These are phyloP conservation scores for Podarcis raffonei DNA, from an alignment of 2,113 vertebrate genomes.

Conservation along the genomic window DNA sequence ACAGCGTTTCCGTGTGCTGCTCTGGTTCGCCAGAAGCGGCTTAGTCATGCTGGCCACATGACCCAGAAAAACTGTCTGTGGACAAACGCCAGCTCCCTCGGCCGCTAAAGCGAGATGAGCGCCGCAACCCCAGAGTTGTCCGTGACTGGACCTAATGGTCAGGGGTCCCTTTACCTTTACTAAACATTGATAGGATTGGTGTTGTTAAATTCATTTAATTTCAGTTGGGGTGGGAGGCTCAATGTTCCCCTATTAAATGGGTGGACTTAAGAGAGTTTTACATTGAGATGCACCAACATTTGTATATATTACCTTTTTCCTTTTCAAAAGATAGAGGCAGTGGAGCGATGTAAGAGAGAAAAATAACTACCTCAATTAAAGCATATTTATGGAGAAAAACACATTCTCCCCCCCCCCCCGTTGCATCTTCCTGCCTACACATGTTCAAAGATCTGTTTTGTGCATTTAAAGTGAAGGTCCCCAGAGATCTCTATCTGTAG, in stretches of 20 bases:
- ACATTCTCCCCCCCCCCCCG: not conserved
- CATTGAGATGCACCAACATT: not conserved
- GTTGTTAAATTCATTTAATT: conserved; percentile 1
- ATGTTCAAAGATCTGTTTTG: conserved; percentile 11
- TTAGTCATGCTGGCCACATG: no score
- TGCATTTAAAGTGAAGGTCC: conserved; percentile 69
- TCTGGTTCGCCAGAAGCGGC: no score
- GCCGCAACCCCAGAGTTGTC: no score
- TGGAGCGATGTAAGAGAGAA: not conserved
- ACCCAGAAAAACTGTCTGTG: no score
- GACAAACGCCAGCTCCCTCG: no score
- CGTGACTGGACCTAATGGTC: no score
- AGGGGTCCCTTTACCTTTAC: no score
- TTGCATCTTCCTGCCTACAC: conserved; percentile 53
- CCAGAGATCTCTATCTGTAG: conserved; percentile 79
- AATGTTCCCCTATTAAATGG: not conserved
- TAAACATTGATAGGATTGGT: not conserved
- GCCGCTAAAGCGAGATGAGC: no score
- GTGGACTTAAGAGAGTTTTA: no score
- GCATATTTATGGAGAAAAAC: not conserved
- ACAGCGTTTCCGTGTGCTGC: no score
- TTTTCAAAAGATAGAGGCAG: not conserved
- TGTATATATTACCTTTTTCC: not conserved
- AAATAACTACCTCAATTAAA: not conserved
- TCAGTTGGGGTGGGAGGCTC: not conserved